A percentile compares a stretch with the other conserved stretches of the same genome.
phyloP scores from a whole-genome alignment of 2,888 invertebrate genomes.

The Hydriomena furcata region DNA sequence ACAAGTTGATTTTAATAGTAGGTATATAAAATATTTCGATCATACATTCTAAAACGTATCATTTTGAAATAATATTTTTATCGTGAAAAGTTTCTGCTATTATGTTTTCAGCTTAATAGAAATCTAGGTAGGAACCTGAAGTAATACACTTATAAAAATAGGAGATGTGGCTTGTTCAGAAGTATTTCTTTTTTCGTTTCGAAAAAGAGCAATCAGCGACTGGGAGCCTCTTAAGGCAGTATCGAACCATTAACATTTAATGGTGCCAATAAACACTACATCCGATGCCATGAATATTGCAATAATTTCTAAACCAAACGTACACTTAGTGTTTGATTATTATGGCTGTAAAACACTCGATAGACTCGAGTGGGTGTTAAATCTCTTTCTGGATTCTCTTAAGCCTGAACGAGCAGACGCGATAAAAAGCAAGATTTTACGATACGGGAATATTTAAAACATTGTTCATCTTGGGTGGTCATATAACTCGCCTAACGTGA shows the following conservation, averaged over 20 bases:
- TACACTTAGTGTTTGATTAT: conserved; percentile 58
- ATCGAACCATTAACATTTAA: conserved; percentile 40
- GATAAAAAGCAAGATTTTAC: conserved; percentile 80
- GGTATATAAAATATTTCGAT: too few relatives aligned
- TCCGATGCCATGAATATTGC: conserved; percentile 49
- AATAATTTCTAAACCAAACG: conserved; percentile 54
- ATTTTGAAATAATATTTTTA: too few relatives aligned
- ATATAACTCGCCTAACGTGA: conserved; percentile 58
- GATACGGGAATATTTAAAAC: conserved; percentile 71
- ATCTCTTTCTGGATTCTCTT: conserved; percentile 66
- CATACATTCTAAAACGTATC: too few relatives aligned
- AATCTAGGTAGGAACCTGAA: too few relatives aligned
- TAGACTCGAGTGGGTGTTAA: conserved; percentile 68
- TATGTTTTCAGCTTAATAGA: too few relatives aligned
- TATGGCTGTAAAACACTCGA: conserved; percentile 56
- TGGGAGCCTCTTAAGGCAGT: too few relatives aligned
- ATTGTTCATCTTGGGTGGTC: conserved; percentile 81
- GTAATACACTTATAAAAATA: too few relatives aligned
- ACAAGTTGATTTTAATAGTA: too few relatives aligned
- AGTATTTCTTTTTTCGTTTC: too few relatives aligned
- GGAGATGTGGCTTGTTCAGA: too few relatives aligned
- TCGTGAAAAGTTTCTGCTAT: too few relatives aligned
- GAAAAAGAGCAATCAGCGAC: too few relatives aligned
- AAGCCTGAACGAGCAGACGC: conserved; percentile 56
- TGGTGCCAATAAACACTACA: conserved; percentile 41